Evolutionary conservation across 1,140 invertebrate species (phyloP), one percentile per base, ranked within the genome.

Genomic region (Plectrocnemia conspersa): DNA sequence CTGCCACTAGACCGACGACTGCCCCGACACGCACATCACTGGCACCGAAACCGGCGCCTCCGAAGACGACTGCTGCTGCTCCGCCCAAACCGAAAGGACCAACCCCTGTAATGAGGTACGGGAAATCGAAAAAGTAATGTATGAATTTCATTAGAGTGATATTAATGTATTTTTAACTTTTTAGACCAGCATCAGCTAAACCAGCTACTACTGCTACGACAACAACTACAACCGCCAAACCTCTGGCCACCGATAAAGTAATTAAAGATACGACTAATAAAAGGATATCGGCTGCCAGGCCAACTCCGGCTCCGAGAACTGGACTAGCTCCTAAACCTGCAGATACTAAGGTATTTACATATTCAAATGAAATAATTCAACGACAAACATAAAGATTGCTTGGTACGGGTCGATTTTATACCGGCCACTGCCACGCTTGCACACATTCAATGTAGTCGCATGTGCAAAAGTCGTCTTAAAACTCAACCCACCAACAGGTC

Each of bases 231-330:
- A 22, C 49, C 18, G 41, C 44, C 27, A 66, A 61, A 46, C 15
- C 59, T 2, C 47, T 40, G 52, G 58, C 1, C 24, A 70, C 72
- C 9, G 78, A 81, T 18, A 81, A 81, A 53, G 74, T 79, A 58
- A 72, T 73, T 9, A 81, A 81, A 60, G 79, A 81, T 48, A 76
- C 76, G 21, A 76, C 76, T 0, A 81, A 81, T 52, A 81, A 81
- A 60, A 74, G 77, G 50, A 72, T 80, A 10, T 79, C 77, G 0
- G 73, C 77, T 11, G 67, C 69, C 13, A 67, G 74, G 27, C 71
- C 65, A 2, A 58, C 60, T 21, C 64, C 68, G 5, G 60, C 63
- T 2, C 58, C 58, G 7, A 49, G 58, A 21, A 46, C 58, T 9
- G 49, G 40, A 32, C 19, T 61, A 9, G 38, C 58, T 32, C 15